Evolutionary conservation across 2,113 vertebrate species (phyloP).

Genomic region (Pluvialis apricaria): DNA sequence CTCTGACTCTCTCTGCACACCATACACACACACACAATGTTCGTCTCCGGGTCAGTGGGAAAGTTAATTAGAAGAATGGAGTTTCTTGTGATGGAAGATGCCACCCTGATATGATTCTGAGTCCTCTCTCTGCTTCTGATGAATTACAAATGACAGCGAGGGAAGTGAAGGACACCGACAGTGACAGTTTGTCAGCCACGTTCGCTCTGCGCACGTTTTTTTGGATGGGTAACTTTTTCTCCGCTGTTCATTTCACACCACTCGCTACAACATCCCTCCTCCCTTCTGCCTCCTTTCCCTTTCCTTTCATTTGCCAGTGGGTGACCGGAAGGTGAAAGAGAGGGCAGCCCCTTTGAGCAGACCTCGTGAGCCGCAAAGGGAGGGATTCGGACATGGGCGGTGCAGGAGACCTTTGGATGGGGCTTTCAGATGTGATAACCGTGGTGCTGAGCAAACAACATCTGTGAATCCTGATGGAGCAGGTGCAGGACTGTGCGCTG

Average conservation of each 20-base stretch:
- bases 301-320: not conserved
- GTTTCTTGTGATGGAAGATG: conserved; percentile 68
- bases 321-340: not conserved
- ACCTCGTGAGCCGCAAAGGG: fast-evolving
- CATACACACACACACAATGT: conserved; percentile 42
- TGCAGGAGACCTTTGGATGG: not conserved
- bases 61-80: conserved; percentile 86
- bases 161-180: conserved; percentile 72
- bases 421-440: not conserved
- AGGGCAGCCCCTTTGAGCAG: not conserved
- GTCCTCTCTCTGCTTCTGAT: conserved; percentile 66
- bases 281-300: not conserved
- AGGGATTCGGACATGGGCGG: fast-evolving
- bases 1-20: not conserved
- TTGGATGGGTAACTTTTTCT: conserved; percentile 13
- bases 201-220: not conserved
- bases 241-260: not conserved
- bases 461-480: not conserved
- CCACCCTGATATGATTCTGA: conserved; percentile 69
- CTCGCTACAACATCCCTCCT: not conserved
- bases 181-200: conserved; percentile 69
- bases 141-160: conserved; percentile 79
- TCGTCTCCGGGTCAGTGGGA: conserved; percentile 84
- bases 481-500: not conserved
- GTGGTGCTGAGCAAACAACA: not conserved